phyloP scores from a whole-genome alignment of 2,888 invertebrate species.

The Sphaerophoria rueppellii region DNA sequence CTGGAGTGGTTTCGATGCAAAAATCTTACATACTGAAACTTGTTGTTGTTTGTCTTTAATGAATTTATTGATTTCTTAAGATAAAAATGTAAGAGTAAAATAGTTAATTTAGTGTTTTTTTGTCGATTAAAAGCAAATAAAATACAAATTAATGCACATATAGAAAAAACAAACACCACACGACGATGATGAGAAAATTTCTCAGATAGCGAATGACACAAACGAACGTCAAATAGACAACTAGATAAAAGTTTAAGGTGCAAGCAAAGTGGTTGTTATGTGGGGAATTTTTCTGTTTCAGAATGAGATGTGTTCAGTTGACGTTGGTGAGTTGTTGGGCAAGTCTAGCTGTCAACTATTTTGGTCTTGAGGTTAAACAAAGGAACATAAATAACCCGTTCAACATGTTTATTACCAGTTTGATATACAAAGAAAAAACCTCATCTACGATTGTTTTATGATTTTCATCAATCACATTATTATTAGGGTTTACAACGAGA shows the following conservation, averaged over 20 bases:
- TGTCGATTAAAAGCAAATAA: constrained; percentile 54
- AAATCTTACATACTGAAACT: constrained; percentile 64
- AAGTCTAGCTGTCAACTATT: not conserved
- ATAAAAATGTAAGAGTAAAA: constrained; percentile 24
- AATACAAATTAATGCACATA: constrained; percentile 63
- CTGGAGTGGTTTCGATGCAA: constrained; percentile 3
- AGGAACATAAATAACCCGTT: too few relatives aligned
- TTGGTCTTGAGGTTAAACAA: too few relatives aligned
- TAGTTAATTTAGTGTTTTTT: constrained; percentile 36
- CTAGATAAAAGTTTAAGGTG: constrained; percentile 37
- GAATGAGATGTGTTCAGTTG: constrained; percentile 46
- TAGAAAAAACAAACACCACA: constrained; percentile 69
- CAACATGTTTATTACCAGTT: too few relatives aligned
- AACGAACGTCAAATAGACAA: constrained; percentile 54
- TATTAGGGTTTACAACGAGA: too few relatives aligned
- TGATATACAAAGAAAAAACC: too few relatives aligned
- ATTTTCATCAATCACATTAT: too few relatives aligned
- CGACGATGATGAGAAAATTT: constrained; percentile 56
- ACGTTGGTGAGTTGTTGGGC: not conserved
- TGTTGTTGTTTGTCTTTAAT: constrained; percentile 3
- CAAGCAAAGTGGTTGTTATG: not conserved
- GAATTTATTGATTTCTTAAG: constrained; percentile 52
- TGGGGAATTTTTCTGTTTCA: not conserved
- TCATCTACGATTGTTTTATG: too few relatives aligned
- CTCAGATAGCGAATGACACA: constrained; percentile 55